phyloP scores from a whole-genome alignment of 2,797 vertebrate species.

The Pangasius larnaudii region DNA sequence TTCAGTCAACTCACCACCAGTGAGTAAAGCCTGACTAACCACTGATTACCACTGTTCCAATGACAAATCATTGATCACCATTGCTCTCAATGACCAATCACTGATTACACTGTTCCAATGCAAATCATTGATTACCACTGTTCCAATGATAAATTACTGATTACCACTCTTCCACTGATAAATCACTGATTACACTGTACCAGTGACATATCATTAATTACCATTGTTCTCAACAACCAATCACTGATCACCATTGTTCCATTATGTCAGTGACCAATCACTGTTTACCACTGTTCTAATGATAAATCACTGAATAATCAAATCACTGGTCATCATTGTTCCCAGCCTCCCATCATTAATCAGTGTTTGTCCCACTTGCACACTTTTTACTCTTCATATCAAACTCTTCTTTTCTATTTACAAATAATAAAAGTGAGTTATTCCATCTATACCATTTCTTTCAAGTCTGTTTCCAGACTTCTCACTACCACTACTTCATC shows the following conservation, averaged over 20 bases:
- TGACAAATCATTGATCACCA: background rate
- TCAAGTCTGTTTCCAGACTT: background rate
- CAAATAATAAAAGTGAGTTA: background rate
- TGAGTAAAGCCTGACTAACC: background rate
- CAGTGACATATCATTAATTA: background rate
- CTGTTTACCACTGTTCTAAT: background rate
- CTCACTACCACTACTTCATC: background rate
- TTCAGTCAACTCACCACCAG: background rate
- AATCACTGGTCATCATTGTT: background rate
- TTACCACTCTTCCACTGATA: background rate
- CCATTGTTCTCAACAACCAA: background rate
- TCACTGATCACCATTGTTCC: background rate
- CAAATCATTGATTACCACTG: background rate
- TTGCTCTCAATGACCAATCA: background rate
- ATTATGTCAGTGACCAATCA: background rate
- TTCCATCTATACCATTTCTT: background rate
- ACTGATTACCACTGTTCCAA: background rate
- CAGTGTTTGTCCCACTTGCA: background rate
- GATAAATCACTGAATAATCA: background rate
- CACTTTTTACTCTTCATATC: background rate
- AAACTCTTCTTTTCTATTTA: background rate
- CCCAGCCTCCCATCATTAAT: background rate
- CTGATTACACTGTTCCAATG: background rate
- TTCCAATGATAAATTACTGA: background rate
- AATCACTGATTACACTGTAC: background rate